These are phyloP conservation scores for Gallinago nigripennis DNA, from an alignment of 2,797 vertebrate species.

Conservation along the genomic window DNA sequence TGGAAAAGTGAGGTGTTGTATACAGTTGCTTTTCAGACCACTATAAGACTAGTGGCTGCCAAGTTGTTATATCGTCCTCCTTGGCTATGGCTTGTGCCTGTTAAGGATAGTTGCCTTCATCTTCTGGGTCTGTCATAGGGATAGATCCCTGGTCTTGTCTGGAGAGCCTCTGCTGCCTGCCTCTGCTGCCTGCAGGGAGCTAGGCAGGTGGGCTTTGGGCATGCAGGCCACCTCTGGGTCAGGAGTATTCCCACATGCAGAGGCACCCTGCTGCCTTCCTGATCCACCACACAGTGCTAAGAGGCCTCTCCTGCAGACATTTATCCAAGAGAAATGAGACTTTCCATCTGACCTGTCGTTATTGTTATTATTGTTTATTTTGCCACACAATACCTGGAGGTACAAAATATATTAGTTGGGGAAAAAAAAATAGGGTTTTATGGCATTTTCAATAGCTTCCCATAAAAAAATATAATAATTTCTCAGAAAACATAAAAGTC, in stretches of 20 bases:
- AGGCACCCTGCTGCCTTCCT: not conserved
- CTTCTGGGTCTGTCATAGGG: not conserved
- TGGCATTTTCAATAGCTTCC: not conserved
- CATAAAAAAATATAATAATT: constrained; percentile 20
- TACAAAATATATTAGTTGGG: not conserved
- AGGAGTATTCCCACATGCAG: not conserved
- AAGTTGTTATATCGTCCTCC: not conserved
- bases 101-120: not conserved
- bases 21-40: not conserved
- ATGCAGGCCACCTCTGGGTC: too few species aligned
- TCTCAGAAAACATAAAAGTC: constrained; percentile 32
- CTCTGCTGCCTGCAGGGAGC: fast-evolving
- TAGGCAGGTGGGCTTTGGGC: not conserved
- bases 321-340: not conserved
- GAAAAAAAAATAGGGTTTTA: not conserved
- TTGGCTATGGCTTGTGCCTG: fast-evolving
- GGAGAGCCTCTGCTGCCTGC: too few species aligned
- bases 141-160: not conserved
- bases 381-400: not conserved
- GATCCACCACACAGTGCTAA: not conserved
- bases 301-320: not conserved
- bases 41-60: not conserved
- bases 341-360: not conserved
- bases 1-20: not conserved
- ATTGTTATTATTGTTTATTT: not conserved